Conservation (phyloP, 2,797 vertebrate genomes). For the Ataeniobius toweri region DNA sequence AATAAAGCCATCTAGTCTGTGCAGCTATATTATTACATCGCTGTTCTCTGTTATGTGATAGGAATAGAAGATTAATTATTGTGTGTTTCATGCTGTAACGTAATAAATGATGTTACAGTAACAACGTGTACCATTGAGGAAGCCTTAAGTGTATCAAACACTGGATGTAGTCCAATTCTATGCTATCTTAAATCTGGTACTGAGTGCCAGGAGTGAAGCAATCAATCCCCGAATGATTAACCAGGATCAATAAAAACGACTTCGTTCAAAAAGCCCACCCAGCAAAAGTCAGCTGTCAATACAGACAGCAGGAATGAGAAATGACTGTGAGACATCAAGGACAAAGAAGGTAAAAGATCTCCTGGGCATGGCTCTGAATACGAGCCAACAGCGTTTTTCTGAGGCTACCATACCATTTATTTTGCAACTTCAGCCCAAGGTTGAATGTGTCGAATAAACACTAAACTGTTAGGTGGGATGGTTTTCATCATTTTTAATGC, state of each 20-base stretch:
- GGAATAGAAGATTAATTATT: not conserved
- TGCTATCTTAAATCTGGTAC: not conserved
- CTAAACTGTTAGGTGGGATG: slow-evolving; percentile 30
- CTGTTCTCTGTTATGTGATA: not conserved
- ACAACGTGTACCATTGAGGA: not conserved
- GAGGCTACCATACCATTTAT: slow-evolving; percentile 27
- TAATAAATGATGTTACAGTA: not conserved
- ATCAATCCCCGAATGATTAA: slow-evolving; percentile 57
- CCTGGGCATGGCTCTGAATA: slow-evolving; percentile 23
- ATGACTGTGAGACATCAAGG: slow-evolving; percentile 48
- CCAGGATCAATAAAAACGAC: slow-evolving; percentile 53
- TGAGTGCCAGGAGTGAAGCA: slow-evolving; percentile 39
- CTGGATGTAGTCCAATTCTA: not conserved
- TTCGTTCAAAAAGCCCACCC: slow-evolving; percentile 15
- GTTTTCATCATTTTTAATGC: slow-evolving; percentile 25
- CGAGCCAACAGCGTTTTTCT: slow-evolving; percentile 16
- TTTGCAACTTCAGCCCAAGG: slow-evolving; percentile 34
- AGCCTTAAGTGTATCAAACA: not conserved
- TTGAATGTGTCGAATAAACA: slow-evolving; percentile 33
- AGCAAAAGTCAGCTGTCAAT: slow-evolving; percentile 44
- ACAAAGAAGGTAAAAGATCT: slow-evolving; percentile 49
- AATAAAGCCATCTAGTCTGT: not conserved
- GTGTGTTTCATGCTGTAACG: not conserved
- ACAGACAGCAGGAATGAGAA: slow-evolving; percentile 44
- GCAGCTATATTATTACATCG: too few species aligned